A percentile compares a stretch with the other conserved stretches of the same genome.
phyloP scores from a whole-genome alignment of 2,888 invertebrate species.

The Harpalus rubripes region DNA sequence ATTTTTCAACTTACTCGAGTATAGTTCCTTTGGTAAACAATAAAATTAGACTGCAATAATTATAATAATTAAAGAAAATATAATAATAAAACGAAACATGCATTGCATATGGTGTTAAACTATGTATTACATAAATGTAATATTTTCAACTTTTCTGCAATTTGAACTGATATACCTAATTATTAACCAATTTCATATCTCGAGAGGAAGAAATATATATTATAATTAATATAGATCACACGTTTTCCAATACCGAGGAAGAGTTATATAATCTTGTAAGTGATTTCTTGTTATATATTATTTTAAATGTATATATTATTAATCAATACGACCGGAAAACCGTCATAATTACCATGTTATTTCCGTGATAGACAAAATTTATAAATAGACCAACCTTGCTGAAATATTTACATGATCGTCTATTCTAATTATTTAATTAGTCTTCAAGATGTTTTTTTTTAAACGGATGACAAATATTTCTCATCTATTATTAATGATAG shows the following conservation, averaged over 20 bases:
- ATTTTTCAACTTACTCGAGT: no score
- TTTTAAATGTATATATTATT: constrained; percentile 2
- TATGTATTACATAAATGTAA: neutral
- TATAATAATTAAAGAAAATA: no score
- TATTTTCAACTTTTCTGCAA: neutral
- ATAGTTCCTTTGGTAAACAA: no score
- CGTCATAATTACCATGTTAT: neutral
- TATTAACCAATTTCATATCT: neutral
- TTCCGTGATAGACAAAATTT: constrained; percentile 12
- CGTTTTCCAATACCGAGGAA: constrained; percentile 5
- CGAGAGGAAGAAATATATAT: neutral
- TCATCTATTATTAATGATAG: constrained; percentile 4
- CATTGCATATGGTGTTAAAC: no score
- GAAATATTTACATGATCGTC: constrained; percentile 10
- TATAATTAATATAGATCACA: constrained; percentile 27
- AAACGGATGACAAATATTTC: constrained; percentile 22
- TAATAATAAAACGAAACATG: no score
- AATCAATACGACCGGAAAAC: constrained; percentile 1
- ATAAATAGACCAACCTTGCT: constrained; percentile 26
- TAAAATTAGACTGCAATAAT: no score
- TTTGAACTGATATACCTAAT: neutral
- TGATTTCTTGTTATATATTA: constrained; percentile 16
- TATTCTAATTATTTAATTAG: constrained; percentile 30
- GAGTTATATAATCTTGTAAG: constrained; percentile 12
- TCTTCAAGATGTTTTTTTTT: neutral